Conservation (phyloP, 2,888 invertebrate species). For the Andrena trimmerana region DNA sequence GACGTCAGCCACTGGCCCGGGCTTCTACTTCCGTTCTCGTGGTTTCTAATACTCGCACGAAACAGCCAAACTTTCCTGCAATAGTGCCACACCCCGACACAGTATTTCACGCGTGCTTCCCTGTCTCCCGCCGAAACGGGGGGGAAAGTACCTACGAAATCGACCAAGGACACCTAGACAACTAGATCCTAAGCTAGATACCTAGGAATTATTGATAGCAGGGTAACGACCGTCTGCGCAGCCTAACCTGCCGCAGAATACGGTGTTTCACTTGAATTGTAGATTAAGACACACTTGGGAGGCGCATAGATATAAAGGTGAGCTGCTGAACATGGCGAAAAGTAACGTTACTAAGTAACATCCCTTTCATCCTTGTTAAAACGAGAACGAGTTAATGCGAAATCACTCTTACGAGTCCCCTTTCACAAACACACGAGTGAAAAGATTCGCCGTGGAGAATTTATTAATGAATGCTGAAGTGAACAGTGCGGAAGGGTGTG, state of each 20-base stretch:
- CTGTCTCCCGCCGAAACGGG: constrained; percentile 1
- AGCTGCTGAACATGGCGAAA: no score
- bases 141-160: constrained; percentile 56
- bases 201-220: constrained; percentile 38
- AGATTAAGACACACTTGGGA: no score
- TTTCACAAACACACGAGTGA: not conserved
- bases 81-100: constrained; percentile 68
- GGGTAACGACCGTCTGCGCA: constrained; percentile 7
- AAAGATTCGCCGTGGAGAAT: constrained; percentile 4
- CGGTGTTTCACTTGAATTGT: no score
- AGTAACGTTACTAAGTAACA: no score
- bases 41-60: constrained; percentile 77
- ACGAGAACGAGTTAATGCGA: not conserved
- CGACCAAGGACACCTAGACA: constrained; percentile 37
- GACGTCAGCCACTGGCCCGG: constrained; percentile 71
- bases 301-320: no score
- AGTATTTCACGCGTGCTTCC: constrained; percentile 69
- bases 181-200: constrained; percentile 54
- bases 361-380: no score
- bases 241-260: no score
- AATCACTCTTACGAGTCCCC: not conserved
- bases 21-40: constrained; percentile 76
- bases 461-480: constrained; percentile 12
- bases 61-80: constrained; percentile 78
- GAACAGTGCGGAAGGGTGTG: not conserved